Evolutionary conservation across 23 tunicate species (phyloP).

Genomic region (Halocynthia roretzi): DNA sequence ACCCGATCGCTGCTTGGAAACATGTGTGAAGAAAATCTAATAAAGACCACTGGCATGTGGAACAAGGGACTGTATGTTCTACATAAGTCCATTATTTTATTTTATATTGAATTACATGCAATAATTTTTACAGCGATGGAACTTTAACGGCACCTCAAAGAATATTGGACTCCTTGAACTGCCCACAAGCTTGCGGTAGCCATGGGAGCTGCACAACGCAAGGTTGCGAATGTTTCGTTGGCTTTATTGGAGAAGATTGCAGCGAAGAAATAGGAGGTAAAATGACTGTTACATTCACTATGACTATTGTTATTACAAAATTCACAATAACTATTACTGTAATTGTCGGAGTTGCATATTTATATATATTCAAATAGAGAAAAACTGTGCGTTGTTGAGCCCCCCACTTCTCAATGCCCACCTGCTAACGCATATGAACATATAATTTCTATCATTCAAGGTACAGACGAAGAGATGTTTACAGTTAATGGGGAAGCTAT

Average conservation of each 20-base stretch:
- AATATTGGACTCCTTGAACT: background rate
- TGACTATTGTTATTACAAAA: too few species aligned
- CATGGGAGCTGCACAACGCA: background rate
- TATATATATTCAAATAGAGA: too few species aligned
- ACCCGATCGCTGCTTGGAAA: constrained; percentile 1
- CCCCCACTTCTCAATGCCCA: too few species aligned
- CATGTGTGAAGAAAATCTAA: constrained; percentile 1
- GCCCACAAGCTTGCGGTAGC: background rate
- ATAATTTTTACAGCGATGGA: background rate
- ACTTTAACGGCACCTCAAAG: background rate
- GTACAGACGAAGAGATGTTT: too few species aligned
- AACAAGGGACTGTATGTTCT: background rate
- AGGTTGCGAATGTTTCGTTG: background rate
- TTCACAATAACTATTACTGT: too few species aligned
- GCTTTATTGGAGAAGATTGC: background rate
- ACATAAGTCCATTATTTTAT: background rate
- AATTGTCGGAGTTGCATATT: too few species aligned
- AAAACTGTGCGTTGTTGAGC: too few species aligned
- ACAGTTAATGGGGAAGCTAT: too few species aligned
- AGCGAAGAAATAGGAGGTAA: background rate
- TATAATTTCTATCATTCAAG: too few species aligned
- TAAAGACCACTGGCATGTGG: background rate
- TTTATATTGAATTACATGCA: background rate
- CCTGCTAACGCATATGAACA: too few species aligned
- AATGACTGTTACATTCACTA: too few species aligned